Evolutionary conservation across 2,888 invertebrate species (phyloP).

Genomic region (Mythimna ferrago): DNA sequence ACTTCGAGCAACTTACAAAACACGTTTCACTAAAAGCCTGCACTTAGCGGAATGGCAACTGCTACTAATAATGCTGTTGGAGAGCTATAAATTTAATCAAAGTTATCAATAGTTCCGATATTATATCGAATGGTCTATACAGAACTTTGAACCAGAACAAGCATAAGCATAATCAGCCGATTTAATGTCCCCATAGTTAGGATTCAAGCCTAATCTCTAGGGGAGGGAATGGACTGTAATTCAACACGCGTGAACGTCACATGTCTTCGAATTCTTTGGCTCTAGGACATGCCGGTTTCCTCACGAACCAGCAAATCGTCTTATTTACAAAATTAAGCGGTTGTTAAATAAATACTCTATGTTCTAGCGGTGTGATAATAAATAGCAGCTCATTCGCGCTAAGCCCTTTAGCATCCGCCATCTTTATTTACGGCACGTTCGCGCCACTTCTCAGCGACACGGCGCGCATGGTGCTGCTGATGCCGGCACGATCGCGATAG

Average conservation of each 20-base stretch:
- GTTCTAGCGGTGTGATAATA: conserved; percentile 66
- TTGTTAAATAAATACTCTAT: conserved; percentile 64
- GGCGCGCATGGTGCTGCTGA: conserved; percentile 45
- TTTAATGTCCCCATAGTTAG: no score
- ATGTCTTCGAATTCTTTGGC: no score
- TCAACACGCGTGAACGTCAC: no score
- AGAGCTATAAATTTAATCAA: conserved; percentile 8
- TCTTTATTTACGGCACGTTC: conserved; percentile 87
- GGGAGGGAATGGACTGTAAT: no score
- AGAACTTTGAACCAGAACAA: conserved; percentile 7
- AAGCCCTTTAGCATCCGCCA: conserved; percentile 78
- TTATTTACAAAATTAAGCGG: conserved; percentile 61
- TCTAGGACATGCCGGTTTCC: no score
- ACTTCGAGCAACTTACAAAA: conserved; percentile 18
- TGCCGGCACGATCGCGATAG: conserved; percentile 75
- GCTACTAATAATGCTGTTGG: conserved; percentile 33
- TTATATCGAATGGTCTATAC: not conserved
- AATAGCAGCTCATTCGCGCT: conserved; percentile 69
- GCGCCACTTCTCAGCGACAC: conserved; percentile 75
- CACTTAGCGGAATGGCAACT: conserved; percentile 22
- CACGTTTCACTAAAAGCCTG: conserved; percentile 35
- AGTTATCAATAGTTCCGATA: conserved; percentile 19
- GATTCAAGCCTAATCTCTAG: no score
- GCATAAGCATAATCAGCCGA: no score
- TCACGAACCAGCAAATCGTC: conserved; percentile 11